A percentile compares a stretch with the other conserved stretches of the same genome.
Evolutionary conservation across 2,888 invertebrate species (phyloP).

Genomic region (Congeria kusceri): DNA sequence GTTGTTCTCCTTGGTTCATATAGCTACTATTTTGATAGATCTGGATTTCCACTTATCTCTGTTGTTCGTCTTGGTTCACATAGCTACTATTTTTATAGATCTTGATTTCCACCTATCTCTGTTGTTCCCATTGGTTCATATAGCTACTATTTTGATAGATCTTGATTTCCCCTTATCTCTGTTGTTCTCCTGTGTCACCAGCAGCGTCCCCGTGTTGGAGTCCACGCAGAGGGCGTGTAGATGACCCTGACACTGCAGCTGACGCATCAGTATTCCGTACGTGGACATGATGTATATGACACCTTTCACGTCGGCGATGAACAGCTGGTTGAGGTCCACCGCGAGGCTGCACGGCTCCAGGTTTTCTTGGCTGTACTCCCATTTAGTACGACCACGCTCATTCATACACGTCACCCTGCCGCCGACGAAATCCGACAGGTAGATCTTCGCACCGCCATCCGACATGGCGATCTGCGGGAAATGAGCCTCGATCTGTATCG

Average conservation of each 20-base stretch:
- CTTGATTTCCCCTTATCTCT: slow-evolving; percentile 48
- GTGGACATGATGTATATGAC: slow-evolving; percentile 52
- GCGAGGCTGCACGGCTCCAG: slow-evolving; percentile 52
- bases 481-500: slow-evolving; percentile 53
- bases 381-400: slow-evolving; percentile 43
- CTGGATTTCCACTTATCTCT: too few species aligned
- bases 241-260: slow-evolving; percentile 48
- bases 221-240: slow-evolving; percentile 46
- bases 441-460: slow-evolving; percentile 53
- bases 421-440: slow-evolving; percentile 53
- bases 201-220: slow-evolving; percentile 44
- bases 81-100: too few species aligned
- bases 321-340: slow-evolving; percentile 57
- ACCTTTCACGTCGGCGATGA: slow-evolving; percentile 53
- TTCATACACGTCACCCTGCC: slow-evolving; percentile 55
- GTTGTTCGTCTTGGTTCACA: too few species aligned
- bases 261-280: slow-evolving; percentile 54
- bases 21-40: too few species aligned
- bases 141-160: slow-evolving; percentile 40
- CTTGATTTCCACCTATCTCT: too few species aligned
- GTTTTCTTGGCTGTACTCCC: slow-evolving; percentile 54
- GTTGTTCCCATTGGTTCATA: too few species aligned
- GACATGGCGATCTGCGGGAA: slow-evolving; percentile 59
- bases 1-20: too few species aligned
- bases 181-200: slow-evolving; percentile 55